Evolutionary conservation across 1,140 invertebrate species (phyloP).

Genomic region (Tetramorium alpestre): DNA sequence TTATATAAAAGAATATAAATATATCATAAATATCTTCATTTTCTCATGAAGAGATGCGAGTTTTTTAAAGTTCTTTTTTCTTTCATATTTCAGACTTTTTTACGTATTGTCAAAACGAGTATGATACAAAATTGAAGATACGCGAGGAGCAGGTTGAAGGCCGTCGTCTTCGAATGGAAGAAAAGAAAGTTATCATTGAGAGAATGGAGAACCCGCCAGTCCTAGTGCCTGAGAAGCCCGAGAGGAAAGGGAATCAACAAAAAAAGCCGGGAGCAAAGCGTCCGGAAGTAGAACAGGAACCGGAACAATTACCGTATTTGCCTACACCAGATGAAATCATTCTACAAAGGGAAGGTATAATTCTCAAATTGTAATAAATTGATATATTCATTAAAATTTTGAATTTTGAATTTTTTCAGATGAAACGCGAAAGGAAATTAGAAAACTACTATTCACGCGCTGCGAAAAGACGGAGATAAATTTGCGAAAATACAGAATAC

Average conservation of each 20-base stretch:
- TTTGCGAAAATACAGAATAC: conserved; percentile 88
- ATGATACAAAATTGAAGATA: conserved; percentile 68
- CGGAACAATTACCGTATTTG: conserved; percentile 74
- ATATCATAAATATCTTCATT: background rate
- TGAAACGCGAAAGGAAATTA: conserved; percentile 77
- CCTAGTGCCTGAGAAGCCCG: conserved; percentile 20
- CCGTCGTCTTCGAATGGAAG: conserved; percentile 73
- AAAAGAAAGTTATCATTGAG: conserved; percentile 76
- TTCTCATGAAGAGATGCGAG: background rate
- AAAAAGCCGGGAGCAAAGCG: conserved; percentile 56
- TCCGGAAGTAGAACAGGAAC: conserved; percentile 70
- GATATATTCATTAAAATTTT: background rate
- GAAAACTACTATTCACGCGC: conserved; percentile 77
- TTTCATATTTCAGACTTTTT: conserved; percentile 70
- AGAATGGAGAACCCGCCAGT: conserved; percentile 74
- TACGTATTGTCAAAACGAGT: conserved; percentile 69
- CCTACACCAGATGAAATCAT: conserved; percentile 78
- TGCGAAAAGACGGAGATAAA: conserved; percentile 87
- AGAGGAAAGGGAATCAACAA: conserved; percentile 26
- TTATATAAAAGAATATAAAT: background rate
- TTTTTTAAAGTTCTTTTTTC: background rate
- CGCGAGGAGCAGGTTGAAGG: conserved; percentile 75
- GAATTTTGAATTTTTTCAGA: conserved; percentile 66
- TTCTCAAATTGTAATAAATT: background rate
- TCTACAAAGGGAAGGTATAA: conserved; percentile 72